These are phyloP conservation scores for Eulemur albifrons DNA, from an alignment of 2,797 vertebrate genomes.

Conservation along the genomic window DNA sequence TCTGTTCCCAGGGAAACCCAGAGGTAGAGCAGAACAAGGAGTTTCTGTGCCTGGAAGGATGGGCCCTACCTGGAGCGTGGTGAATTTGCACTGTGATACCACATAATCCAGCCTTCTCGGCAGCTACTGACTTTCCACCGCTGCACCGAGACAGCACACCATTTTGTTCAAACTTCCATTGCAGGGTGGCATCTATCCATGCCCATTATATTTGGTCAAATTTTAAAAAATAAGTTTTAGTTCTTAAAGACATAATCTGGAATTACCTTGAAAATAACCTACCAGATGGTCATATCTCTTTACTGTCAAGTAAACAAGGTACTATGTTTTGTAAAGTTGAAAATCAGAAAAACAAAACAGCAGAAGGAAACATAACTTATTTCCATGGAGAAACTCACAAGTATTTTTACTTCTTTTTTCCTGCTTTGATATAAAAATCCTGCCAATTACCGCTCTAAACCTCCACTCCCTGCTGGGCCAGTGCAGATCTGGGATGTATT, in stretches of 20 bases:
- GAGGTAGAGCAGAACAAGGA: not conserved
- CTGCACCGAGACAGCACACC: too few species aligned
- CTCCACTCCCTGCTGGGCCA: not conserved
- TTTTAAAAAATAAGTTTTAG: not conserved
- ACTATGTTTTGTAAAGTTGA: not conserved
- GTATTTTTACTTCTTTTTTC: not conserved
- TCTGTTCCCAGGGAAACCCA: not conserved
- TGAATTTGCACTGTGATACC: too few species aligned
- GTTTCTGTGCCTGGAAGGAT: not conserved
- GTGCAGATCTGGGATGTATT: not conserved
- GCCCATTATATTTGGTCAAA: accelerated
- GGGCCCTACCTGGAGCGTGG: not conserved
- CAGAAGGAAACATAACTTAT: not conserved
- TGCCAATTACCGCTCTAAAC: not conserved
- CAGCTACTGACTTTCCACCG: accelerated
- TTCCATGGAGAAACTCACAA: not conserved
- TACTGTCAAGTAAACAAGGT: not conserved
- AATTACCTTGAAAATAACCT: slow-evolving; percentile 3
- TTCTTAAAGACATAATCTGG: not conserved
- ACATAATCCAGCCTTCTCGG: not conserved
- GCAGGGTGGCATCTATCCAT: not conserved
- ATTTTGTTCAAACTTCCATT: not conserved
- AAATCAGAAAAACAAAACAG: not conserved
- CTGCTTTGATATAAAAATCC: not conserved
- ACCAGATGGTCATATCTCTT: not conserved